phyloP scores from a whole-genome alignment of 1,140 invertebrate species.

The Caerostris extrusa region DNA sequence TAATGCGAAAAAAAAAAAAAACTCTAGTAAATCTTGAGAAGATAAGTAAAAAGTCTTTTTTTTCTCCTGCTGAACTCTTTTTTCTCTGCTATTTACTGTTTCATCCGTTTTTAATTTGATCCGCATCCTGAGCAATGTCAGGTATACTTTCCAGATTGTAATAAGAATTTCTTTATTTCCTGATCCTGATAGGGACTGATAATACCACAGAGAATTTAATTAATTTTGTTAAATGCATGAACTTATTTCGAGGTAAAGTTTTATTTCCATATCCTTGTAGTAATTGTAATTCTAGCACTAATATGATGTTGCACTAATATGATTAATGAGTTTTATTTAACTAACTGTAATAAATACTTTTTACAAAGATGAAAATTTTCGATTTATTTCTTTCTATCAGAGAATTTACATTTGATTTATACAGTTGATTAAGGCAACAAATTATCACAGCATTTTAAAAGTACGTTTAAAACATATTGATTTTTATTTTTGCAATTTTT shows the following conservation, averaged over 20 bases:
- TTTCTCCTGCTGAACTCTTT: neutral
- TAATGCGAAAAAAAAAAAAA: neutral
- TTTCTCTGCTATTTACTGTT: neutral
- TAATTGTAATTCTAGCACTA: neutral
- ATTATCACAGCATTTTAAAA: too few relatives aligned
- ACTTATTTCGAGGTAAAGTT: neutral
- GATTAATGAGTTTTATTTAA: too few relatives aligned
- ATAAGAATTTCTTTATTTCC: neutral
- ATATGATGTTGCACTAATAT: neutral
- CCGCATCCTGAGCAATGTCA: neutral
- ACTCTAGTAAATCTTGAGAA: neutral
- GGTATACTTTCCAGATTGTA: neutral
- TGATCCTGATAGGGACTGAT: neutral
- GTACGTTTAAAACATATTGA: too few relatives aligned
- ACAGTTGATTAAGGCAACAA: too few relatives aligned
- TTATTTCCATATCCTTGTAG: neutral
- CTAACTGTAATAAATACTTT: too few relatives aligned
- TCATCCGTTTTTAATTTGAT: constrained; percentile 13
- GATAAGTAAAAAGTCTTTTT: neutral
- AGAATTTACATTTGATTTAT: too few relatives aligned
- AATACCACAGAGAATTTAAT: neutral
- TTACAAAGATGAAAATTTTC: too few relatives aligned
- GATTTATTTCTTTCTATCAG: too few relatives aligned
- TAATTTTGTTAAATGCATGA: neutral
- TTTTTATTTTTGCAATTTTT: too few relatives aligned